A percentile compares a stretch with the other conserved stretches of the same genome.
Conservation (phyloP, 2,797 vertebrate species). For the Pantherophis vulpinus region DNA sequence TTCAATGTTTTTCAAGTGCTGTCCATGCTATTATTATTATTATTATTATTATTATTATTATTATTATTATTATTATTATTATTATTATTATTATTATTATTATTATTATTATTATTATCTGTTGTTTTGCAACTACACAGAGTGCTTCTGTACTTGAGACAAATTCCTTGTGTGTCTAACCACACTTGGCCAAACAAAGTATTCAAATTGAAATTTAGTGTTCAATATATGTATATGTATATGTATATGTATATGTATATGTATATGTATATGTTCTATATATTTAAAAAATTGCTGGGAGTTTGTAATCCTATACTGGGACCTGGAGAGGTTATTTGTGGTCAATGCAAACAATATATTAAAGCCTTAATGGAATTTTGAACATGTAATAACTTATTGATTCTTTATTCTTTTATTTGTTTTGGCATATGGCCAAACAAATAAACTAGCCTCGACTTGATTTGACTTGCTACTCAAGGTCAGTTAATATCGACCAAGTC, state of each 20-base stretch:
- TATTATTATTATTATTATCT: not conserved
- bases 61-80: no score
- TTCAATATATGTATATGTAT: not conserved
- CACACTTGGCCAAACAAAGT: not conserved
- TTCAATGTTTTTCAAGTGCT: no score
- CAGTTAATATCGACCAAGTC: not conserved
- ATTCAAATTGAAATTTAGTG: not conserved
- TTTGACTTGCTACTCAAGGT: not conserved
- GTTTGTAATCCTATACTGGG: not conserved
- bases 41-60: no score
- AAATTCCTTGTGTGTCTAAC: not conserved
- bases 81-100: no score
- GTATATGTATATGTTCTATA: not conserved
- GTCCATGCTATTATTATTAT: not conserved
- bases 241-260: not conserved
- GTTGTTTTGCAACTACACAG: not conserved
- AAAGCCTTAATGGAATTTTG: not conserved
- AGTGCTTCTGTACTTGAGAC: not conserved
- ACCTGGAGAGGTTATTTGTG: not conserved
- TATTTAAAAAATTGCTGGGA: not conserved
- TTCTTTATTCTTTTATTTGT: not conserved
- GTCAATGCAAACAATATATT: not conserved
- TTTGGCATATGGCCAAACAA: not conserved
- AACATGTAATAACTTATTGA: not conserved
- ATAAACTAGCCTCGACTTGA: not conserved